A percentile compares a stretch with the other conserved stretches of the same genome.
Evolutionary conservation across 2,113 vertebrate genomes (phyloP).

Genomic region (Promerops cafer): DNA sequence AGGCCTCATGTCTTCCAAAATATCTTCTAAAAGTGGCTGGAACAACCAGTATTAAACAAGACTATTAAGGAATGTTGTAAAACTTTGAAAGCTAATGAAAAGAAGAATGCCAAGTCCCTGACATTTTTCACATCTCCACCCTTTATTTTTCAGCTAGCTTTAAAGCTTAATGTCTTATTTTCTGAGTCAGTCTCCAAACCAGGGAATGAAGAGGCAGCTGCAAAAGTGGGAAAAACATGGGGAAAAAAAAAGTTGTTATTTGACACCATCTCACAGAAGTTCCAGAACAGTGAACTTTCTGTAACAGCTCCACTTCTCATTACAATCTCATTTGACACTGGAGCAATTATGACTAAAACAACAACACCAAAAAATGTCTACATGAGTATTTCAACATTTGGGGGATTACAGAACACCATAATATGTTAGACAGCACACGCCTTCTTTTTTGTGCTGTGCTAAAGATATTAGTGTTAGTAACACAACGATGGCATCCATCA

Average conservation of each 20-base stretch:
- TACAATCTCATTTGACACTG: constrained; percentile 36
- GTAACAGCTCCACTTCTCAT: constrained; percentile 44
- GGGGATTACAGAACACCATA: not conserved
- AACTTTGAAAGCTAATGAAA: constrained; percentile 51
- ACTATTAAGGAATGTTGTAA: constrained; percentile 6
- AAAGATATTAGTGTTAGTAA: not conserved
- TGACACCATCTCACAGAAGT: constrained; percentile 42
- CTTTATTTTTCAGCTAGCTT: constrained; percentile 61
- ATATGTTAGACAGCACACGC: not conserved
- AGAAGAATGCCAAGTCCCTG: constrained; percentile 23
- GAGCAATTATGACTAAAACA: constrained; percentile 46
- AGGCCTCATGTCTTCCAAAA: constrained; percentile 8
- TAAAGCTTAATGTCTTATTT: constrained; percentile 44
- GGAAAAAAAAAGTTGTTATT: constrained; percentile 51
- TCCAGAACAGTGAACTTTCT: constrained; percentile 50
- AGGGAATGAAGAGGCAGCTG: constrained; percentile 63
- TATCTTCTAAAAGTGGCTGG: not conserved
- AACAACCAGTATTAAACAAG: not conserved
- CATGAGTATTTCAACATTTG: constrained; percentile 9
- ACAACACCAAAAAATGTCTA: not conserved
- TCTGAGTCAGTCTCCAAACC: constrained; percentile 59
- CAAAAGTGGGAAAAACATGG: constrained; percentile 60
- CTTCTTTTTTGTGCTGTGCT: not conserved
- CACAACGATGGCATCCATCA: not conserved
- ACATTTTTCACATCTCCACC: constrained; percentile 63